Percentiles rank a stretch among this genome's conserved stretches.
Conservation (phyloP, 2,888 invertebrate species). For the Cheilosia grossa region DNA sequence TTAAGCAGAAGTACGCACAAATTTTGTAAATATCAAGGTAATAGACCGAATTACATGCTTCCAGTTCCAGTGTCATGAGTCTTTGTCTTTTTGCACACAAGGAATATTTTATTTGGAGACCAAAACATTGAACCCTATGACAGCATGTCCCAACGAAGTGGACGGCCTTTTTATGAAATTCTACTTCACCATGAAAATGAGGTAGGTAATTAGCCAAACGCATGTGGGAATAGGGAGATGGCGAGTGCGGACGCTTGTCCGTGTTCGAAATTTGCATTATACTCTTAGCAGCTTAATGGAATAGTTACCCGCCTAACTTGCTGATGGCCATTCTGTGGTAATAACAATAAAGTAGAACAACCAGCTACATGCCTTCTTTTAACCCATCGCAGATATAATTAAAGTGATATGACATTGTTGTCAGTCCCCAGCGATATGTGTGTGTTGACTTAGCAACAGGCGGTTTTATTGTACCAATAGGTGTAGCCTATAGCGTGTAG, state of each 20-base stretch:
- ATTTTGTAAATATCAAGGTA: background rate
- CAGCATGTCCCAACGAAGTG: constrained; percentile 8
- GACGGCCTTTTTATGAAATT: constrained; percentile 12
- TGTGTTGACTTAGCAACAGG: constrained; percentile 15
- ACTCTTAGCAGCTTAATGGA: background rate
- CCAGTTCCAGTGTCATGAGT: background rate
- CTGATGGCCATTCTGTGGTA: constrained; percentile 1
- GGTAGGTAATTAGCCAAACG: constrained; percentile 12
- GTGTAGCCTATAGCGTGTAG: background rate
- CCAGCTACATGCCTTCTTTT: background rate
- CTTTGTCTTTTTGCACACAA: background rate
- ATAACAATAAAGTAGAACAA: constrained; percentile 6
- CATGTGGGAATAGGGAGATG: background rate
- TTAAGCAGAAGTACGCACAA: background rate
- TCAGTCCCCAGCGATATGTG: constrained; percentile 7
- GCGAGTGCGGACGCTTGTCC: too few species aligned
- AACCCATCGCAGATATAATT: background rate
- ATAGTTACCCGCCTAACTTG: background rate
- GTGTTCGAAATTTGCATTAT: background rate
- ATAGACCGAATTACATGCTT: background rate
- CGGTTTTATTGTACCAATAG: background rate
- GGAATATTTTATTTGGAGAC: background rate
- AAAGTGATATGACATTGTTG: constrained; percentile 3
- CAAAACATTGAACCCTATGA: background rate
- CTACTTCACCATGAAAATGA: background rate